These are phyloP conservation scores for Lasioglossum lativentre DNA, from an alignment of 2,888 invertebrate genomes.

Conservation along the genomic window DNA sequence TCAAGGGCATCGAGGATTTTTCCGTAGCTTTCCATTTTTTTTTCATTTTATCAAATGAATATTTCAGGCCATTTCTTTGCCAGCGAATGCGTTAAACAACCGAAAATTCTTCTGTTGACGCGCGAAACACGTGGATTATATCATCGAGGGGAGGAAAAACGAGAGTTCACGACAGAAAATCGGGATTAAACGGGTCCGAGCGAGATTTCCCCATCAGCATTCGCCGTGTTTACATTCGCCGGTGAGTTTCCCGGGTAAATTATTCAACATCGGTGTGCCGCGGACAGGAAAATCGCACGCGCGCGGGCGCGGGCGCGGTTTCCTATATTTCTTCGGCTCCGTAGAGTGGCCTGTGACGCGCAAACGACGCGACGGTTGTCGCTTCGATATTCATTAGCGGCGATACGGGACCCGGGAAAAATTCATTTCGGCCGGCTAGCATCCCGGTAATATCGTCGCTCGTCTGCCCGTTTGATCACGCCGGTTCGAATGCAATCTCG, in stretches of 20 bases:
- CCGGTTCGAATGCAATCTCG: slow-evolving; percentile 10
- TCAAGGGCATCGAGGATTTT: background rate
- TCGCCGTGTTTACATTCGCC: background rate
- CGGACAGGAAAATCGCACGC: background rate
- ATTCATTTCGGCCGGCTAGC: slow-evolving; percentile 11
- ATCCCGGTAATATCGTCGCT: slow-evolving; percentile 8
- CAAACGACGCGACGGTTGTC: background rate
- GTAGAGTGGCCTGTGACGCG: background rate
- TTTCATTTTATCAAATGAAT: background rate
- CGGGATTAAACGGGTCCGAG: background rate
- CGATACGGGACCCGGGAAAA: slow-evolving; percentile 1
- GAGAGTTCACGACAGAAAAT: background rate
- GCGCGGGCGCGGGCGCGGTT: background rate
- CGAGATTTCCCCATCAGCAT: background rate
- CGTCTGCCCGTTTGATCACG: slow-evolving; percentile 18
- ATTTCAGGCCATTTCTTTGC: background rate
- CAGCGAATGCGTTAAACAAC: no score
- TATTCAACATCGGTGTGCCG: background rate
- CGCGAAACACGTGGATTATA: background rate
- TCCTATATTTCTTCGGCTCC: background rate
- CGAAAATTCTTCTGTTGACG: background rate
- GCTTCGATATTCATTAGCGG: background rate
- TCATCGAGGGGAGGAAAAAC: background rate
- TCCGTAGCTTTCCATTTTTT: background rate
- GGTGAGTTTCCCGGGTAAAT: background rate